phyloP scores from a whole-genome alignment of 2,797 vertebrate species.

The Serranus cabrilla region DNA sequence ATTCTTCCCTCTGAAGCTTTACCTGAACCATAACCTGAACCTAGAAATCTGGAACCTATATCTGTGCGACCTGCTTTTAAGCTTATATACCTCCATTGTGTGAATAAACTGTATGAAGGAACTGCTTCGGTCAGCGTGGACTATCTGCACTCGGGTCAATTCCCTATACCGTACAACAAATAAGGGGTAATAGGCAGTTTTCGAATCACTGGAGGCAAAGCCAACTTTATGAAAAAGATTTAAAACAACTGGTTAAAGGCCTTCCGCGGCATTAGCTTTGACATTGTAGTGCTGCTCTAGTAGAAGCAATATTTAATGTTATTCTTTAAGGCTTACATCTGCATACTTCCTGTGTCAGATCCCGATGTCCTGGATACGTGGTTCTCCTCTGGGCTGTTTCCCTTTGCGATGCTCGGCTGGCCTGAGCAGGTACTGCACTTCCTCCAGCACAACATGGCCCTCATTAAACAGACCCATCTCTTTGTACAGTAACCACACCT shows the following conservation, averaged over 20 bases:
- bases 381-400: slow-evolving; percentile 94
- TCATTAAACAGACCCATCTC: not conserved
- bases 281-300: not conserved
- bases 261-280: not conserved
- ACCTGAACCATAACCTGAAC: too few species aligned
- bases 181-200: not conserved
- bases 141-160: too few species aligned
- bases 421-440: slow-evolving; percentile 85
- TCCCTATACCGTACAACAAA: too few species aligned
- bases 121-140: too few species aligned
- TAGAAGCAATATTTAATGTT: not conserved
- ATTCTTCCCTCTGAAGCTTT: too few species aligned
- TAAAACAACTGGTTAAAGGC: not conserved
- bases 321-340: not conserved
- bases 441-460: not conserved
- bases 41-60: too few species aligned
- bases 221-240: not conserved
- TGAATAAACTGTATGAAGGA: too few species aligned
- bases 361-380: slow-evolving; percentile 93
- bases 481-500: not conserved
- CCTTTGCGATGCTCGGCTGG: slow-evolving; percentile 93
- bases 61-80: too few species aligned
- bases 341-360: slow-evolving; percentile 76
- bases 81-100: too few species aligned
- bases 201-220: not conserved